These are phyloP conservation scores for Dicyrtoma fusca DNA, from an alignment of 2,888 invertebrate species.

Conservation along the genomic window DNA sequence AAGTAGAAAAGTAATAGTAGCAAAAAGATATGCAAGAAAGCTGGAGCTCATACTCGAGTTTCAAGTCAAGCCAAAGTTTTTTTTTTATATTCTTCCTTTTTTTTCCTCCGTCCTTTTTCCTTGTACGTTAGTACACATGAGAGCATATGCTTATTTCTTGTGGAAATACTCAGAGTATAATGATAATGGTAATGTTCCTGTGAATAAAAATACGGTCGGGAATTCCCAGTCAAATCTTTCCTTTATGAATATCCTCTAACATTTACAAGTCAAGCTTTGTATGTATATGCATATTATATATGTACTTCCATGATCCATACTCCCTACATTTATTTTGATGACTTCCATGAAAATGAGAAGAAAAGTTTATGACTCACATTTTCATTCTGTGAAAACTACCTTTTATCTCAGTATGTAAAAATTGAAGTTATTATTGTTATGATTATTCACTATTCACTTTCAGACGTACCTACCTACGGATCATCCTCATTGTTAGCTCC, in stretches of 20 bases:
- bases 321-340: neutral
- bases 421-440: too few relatives aligned
- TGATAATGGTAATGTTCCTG: conserved; percentile 36
- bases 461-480: too few relatives aligned
- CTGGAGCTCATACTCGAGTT: too few relatives aligned
- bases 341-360: neutral
- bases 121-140: neutral
- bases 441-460: too few relatives aligned
- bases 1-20: too few relatives aligned
- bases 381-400: too few relatives aligned
- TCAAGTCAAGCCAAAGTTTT: conserved; percentile 23
- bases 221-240: conserved; percentile 29
- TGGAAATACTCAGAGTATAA: conserved; percentile 32
- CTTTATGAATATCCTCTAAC: conserved; percentile 34
- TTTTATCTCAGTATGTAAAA: conserved; percentile 2
- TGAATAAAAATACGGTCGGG: conserved; percentile 35
- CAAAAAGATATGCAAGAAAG: too few relatives aligned
- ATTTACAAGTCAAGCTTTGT: conserved; percentile 24
- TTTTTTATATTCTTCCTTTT: conserved; percentile 1
- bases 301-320: neutral
- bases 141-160: conserved; percentile 34
- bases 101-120: conserved; percentile 2
- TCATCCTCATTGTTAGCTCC: too few relatives aligned
- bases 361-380: conserved; percentile 2
- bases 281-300: too few relatives aligned